Evolutionary conservation across 2,113 vertebrate genomes (phyloP), one percentile per base, ranked within the genome.

Genomic region (Serilophus lunatus): DNA sequence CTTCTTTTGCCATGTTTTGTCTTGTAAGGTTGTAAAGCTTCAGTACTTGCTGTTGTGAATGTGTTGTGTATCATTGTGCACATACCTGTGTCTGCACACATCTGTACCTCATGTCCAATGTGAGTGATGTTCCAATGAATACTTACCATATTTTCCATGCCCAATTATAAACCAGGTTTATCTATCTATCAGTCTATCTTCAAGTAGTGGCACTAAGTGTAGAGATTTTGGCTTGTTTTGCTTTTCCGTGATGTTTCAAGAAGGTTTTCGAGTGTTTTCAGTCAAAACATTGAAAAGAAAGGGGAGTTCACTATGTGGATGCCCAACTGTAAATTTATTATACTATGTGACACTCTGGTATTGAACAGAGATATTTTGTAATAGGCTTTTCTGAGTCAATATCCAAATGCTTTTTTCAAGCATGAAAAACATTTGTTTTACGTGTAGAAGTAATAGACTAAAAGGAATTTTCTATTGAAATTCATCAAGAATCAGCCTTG

Each of bases 191-290:
- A 50, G 12, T 12, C 22, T 77, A 2, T 72, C 15, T 13, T 66
- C 7, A 23, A 12, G 38, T 5, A 77, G 17, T 13, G 6, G 10
- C n/a, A 66, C 25, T 50, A 40, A 68, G 9, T 33, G 12, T 1
- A 1, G 0, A 1, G 0, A 1, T 38, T 10, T 42, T 4, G 4
- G 50, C 50, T 86, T 51, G 4, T 60, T 63, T 79, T 54, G 7
- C 15, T 79, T 63, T 71, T 64, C 45, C 15, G 42, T 20, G 31
- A 14, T 23, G 3, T 66, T 92, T 68, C 18, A 29, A 50, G 12
- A 76, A 35, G 6, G 42, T 56, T 60, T 47, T 47, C 45, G 25
- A 68, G 49, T 72, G 18, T 23, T 76, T 93, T 76, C 44, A 91
- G 49, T 25, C 19, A 42, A 47, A 36, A 35, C 7, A 25, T 49